phyloP scores from a whole-genome alignment of 2,113 vertebrate genomes.

The Patagioenas fasciata region DNA sequence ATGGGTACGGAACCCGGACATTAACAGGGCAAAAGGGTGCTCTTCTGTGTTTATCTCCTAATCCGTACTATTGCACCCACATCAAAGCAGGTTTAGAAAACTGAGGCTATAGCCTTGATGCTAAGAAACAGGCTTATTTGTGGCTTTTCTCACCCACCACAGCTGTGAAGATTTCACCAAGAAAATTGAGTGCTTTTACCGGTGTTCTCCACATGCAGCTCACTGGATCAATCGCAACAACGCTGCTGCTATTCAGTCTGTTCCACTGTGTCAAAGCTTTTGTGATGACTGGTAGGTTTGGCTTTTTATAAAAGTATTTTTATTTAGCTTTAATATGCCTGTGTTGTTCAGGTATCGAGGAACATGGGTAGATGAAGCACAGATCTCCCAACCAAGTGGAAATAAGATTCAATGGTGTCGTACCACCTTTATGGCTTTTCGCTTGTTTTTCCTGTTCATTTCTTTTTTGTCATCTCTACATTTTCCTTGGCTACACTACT shows the following conservation, averaged over 20 bases:
- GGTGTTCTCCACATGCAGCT: constrained; percentile 71
- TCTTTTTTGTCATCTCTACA: neutral
- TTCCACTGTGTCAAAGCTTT: constrained; percentile 72
- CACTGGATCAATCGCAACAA: constrained; percentile 61
- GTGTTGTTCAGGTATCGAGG: neutral
- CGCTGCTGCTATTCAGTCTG: constrained; percentile 45
- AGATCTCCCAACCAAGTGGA: neutral
- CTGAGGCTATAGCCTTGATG: neutral
- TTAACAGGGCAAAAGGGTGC: neutral
- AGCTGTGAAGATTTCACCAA: constrained; percentile 78
- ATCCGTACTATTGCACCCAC: neutral
- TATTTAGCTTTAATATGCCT: neutral
- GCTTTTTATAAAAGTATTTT: neutral
- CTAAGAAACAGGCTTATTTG: constrained; percentile 4
- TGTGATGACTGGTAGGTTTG: constrained; percentile 76
- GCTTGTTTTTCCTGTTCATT: neutral
- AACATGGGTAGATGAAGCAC: neutral
- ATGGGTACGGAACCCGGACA: neutral
- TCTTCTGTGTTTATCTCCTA: neutral
- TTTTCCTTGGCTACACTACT: neutral
- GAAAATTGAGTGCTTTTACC: constrained; percentile 77
- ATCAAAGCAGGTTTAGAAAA: constrained; percentile 17
- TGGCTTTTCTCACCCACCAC: constrained; percentile 28
- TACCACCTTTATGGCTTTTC: neutral
- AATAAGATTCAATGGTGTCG: neutral